Conservation (phyloP, 2,797 vertebrate genomes). For the Acanthurus lineatus region DNA sequence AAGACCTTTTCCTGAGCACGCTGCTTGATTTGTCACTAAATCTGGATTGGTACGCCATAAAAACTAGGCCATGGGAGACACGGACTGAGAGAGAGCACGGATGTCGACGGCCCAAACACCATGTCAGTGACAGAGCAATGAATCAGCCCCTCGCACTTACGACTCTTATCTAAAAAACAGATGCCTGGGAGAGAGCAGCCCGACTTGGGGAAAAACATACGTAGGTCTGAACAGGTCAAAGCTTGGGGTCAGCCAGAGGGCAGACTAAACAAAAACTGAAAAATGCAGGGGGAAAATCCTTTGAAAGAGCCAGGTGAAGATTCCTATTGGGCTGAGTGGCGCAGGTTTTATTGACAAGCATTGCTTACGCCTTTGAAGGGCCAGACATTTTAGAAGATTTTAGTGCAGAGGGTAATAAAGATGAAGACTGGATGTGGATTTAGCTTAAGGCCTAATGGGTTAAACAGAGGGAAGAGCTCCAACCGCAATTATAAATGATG, state of each 20-base stretch:
- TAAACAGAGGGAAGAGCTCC: slow-evolving; percentile 1
- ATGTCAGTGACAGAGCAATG: slow-evolving; percentile 77
- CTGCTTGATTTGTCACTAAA: slow-evolving; percentile 78
- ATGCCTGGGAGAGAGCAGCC: slow-evolving; percentile 68
- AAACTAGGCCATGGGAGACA: slow-evolving; percentile 60
- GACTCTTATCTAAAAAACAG: slow-evolving; percentile 83
- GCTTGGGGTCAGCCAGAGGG: slow-evolving; percentile 64
- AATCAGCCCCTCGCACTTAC: slow-evolving; percentile 73
- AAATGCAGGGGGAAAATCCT: slow-evolving; percentile 20
- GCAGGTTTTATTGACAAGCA: slow-evolving; percentile 45
- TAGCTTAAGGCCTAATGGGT: neutral
- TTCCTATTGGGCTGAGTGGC: neutral
- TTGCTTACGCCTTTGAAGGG: slow-evolving; percentile 37
- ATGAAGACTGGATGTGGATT: slow-evolving; percentile 18
- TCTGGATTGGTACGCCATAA: slow-evolving; percentile 73
- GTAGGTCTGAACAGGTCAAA: slow-evolving; percentile 66
- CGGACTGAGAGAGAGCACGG: slow-evolving; percentile 53
- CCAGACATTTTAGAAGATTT: slow-evolving; percentile 28
- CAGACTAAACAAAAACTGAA: slow-evolving; percentile 64
- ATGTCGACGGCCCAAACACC: slow-evolving; percentile 67
- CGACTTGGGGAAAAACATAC: slow-evolving; percentile 51
- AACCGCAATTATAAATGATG: slow-evolving; percentile 10
- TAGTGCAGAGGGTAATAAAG: slow-evolving; percentile 45
- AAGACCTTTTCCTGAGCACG: slow-evolving; percentile 45
- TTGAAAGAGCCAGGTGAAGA: slow-evolving; percentile 45